Evolutionary conservation across 1,140 invertebrate species (phyloP).

Genomic region (Apolygus lucorum): DNA sequence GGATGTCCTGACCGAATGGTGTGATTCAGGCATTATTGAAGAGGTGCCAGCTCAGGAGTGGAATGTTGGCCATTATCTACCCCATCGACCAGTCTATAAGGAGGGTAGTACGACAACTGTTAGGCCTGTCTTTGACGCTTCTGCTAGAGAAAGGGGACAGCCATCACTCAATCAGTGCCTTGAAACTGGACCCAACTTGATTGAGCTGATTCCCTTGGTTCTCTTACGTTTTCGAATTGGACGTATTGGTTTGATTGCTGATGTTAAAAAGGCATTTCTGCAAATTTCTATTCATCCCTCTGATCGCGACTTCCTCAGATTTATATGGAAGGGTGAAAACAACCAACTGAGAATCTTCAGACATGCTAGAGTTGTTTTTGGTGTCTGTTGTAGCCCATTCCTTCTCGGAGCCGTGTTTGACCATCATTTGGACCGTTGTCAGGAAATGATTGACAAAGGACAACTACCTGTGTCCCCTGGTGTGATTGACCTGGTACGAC

Average conservation of each 20-base stretch:
- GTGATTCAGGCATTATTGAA: too few relatives aligned
- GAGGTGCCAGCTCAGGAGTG: too few relatives aligned
- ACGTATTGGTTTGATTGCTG: neutral
- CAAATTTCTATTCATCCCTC: neutral
- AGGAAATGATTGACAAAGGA: too few relatives aligned
- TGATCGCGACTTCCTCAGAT: neutral
- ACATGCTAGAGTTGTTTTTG: too few relatives aligned
- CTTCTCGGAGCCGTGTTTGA: too few relatives aligned
- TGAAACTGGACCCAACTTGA: neutral
- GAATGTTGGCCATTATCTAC: constrained; percentile 1
- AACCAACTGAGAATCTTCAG: too few relatives aligned
- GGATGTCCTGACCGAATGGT: too few relatives aligned
- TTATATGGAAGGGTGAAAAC: too few relatives aligned
- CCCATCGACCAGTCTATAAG: neutral
- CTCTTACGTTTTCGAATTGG: neutral
- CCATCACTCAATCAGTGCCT: neutral
- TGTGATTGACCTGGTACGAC: too few relatives aligned
- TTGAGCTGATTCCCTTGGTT: neutral
- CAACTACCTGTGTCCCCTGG: too few relatives aligned
- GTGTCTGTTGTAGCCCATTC: too few relatives aligned
- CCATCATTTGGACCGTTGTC: too few relatives aligned
- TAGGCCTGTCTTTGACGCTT: neutral
- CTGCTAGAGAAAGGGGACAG: neutral
- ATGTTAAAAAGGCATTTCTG: neutral
- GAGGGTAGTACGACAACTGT: neutral